Conservation (phyloP, 1,140 invertebrate genomes). For the Drosophila pallidifrons region DNA sequence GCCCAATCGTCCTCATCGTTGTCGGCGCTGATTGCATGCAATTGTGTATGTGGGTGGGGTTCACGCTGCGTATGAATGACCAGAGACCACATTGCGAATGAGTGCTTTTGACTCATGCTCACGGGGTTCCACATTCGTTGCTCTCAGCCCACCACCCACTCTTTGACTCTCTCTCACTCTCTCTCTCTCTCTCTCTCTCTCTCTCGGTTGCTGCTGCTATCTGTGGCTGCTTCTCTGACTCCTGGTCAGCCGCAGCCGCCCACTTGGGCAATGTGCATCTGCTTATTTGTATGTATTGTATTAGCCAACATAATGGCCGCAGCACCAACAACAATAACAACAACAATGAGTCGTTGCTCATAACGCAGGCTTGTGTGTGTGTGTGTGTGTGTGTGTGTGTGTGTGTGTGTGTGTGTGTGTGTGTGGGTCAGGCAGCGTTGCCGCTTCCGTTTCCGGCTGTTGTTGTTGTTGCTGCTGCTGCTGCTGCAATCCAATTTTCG, state of each 20-base stretch:
- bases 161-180: neutral
- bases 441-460: constrained; percentile 60
- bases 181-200: constrained; percentile 8
- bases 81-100: constrained; percentile 80
- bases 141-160: constrained; percentile 14
- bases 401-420: constrained; percentile 8
- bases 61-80: constrained; percentile 79
- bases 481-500: constrained; percentile 79
- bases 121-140: constrained; percentile 7
- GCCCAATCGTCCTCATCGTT: constrained; percentile 56
- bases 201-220: constrained; percentile 18
- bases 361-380: constrained; percentile 53
- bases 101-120: constrained; percentile 74
- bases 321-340: constrained; percentile 32
- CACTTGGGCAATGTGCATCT: constrained; percentile 53
- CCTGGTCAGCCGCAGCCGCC: constrained; percentile 32
- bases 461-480: constrained; percentile 37
- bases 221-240: constrained; percentile 17
- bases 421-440: constrained; percentile 58
- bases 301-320: constrained; percentile 79
- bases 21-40: constrained; percentile 74
- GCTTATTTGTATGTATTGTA: constrained; percentile 83
- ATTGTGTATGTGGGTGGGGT: constrained; percentile 55
- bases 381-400: no score
- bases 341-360: constrained; percentile 58